Evolutionary conservation across 2,797 vertebrate species (phyloP), one percentile per base, ranked within the genome.

Genomic region (Bryconaethiops microstoma): DNA sequence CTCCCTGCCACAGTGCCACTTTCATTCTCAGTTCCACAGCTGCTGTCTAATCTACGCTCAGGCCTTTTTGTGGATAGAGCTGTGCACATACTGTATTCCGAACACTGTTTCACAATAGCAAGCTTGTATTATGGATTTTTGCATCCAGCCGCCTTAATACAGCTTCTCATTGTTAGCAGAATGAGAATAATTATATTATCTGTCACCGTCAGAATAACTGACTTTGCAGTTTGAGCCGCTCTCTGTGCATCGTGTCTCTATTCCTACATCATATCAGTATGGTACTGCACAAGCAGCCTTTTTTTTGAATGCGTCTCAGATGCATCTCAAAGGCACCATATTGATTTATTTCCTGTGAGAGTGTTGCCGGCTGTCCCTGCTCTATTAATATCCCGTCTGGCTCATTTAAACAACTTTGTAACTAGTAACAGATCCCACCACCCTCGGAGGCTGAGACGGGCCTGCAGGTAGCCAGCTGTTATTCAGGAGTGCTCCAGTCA

Each of bases 311-410:
- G 70, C 59, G 42, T 73, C 74, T 77, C 67, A 68, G 54, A 74
- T 67, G 59, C 62, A 75, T 87, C 84, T 87, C 88, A 87, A 82
- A 77, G 85, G 88, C 87, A 85, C 84, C 81, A 79, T 91, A 93
- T 92, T 89, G 92, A 93, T 94, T 88, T 42, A 81, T 88, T 91
- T 82, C 80, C 87, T 86, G 83, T 2, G 82, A 82, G 73, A 86
- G 83, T 79, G 73, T 86, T 80, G 88, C 88, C 85, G 81, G 81
- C 88, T 39, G 82, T 84, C 79, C 57, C 86, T 75, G 55, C 68
- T 42, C 85, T 89, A 92, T 93, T 90, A 90, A 90, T 93, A 92
- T 88, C 89, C 85, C 85, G 90, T 92, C 91, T 88, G 82, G 69
- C 88, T 91, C 82, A 71, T 87, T 86, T 88, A 90, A 92, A 90